A percentile compares a stretch with the other conserved stretches of the same genome.
phyloP scores from a whole-genome alignment of 1,140 invertebrate genomes.

The Campoletis sonorensis region DNA sequence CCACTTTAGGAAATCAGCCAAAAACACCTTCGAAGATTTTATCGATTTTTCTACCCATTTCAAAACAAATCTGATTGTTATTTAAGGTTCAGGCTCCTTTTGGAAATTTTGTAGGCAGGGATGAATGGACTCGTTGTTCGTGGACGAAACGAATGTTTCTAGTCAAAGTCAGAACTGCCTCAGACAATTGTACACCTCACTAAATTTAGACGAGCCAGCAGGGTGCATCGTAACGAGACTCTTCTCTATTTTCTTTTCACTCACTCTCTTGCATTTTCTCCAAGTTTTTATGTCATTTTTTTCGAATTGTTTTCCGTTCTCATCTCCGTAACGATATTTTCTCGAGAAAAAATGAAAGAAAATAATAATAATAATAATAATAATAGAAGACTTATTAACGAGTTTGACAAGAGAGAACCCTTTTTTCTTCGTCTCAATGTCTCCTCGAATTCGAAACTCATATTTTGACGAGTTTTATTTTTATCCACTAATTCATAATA shows the following conservation, averaged over 20 bases:
- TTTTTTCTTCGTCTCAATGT: not conserved
- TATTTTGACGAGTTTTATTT: slow-evolving; percentile 19
- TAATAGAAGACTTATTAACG: slow-evolving; percentile 20
- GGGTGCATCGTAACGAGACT: slow-evolving; percentile 27
- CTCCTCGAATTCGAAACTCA: not conserved
- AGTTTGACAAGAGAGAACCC: not conserved
- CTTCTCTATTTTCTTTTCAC: not conserved
- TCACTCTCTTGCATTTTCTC: slow-evolving; percentile 1
- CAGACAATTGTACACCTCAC: slow-evolving; percentile 12
- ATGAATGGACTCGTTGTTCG: slow-evolving; percentile 5
- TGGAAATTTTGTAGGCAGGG: not conserved
- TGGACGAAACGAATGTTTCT: slow-evolving; percentile 17
- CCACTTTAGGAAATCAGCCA: too few species aligned
- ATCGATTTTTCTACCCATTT: too few species aligned
- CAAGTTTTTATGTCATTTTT: not conserved
- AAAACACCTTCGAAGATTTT: too few species aligned
- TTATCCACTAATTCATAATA: not conserved
- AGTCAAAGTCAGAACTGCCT: slow-evolving; percentile 11
- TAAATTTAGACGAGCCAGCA: slow-evolving; percentile 13
- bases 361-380: too few species aligned
- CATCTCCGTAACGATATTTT: slow-evolving; percentile 12
- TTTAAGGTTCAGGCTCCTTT: not conserved
- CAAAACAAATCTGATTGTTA: too few species aligned
- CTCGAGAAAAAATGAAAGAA: slow-evolving; percentile 6
- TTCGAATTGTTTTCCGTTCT: slow-evolving; percentile 14